Conservation (phyloP, 2,113 vertebrate species). For the Apaloderma vittatum region DNA sequence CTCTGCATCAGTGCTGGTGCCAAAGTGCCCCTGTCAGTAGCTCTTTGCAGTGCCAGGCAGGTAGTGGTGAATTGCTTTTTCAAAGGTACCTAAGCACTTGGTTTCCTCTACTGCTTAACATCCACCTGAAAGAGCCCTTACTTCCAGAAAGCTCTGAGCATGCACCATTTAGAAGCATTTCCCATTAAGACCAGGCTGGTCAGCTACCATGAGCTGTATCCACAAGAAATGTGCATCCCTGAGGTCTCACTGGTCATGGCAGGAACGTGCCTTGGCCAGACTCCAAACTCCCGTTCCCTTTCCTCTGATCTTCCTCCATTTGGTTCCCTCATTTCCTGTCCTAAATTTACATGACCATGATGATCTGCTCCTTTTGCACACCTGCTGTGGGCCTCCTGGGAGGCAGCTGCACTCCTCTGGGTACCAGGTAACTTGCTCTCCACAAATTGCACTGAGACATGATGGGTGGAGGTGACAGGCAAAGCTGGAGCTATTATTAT, state of each 20-base stretch:
- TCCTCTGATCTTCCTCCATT: neutral
- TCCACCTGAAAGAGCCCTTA: neutral
- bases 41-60: neutral
- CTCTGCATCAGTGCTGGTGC: neutral
- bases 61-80: neutral
- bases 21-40: neutral
- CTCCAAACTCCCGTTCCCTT: neutral
- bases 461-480: neutral
- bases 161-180: neutral
- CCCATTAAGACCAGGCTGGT: neutral
- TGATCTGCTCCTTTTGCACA: neutral
- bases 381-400: neutral
- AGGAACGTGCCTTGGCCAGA: neutral
- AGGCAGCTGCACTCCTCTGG: neutral
- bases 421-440: neutral
- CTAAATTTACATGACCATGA: constrained; percentile 16
- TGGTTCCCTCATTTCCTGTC: neutral
- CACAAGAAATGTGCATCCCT: neutral
- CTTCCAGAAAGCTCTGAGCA: neutral
- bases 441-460: neutral
- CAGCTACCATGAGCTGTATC: neutral
- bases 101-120: neutral
- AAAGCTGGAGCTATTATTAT: constrained; percentile 55
- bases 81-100: neutral
- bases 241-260: neutral